A percentile compares a stretch with the other conserved stretches of the same genome.
These are phyloP conservation scores for Gymnoscopelus microlampas DNA, from an alignment of 2,797 vertebrate species.

Conservation along the genomic window DNA sequence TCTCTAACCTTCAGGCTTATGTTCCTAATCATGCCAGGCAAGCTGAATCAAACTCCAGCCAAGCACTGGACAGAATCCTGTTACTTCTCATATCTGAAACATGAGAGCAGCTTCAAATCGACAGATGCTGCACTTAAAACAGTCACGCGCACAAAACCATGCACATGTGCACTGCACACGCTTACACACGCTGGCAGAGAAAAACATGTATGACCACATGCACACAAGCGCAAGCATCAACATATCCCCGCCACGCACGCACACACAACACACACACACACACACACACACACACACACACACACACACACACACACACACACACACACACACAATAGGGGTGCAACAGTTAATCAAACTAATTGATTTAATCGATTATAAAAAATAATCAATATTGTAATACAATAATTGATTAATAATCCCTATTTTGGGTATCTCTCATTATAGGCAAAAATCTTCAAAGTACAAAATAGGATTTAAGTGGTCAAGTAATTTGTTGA, in stretches of 20 bases:
- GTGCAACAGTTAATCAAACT: no score
- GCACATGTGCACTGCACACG: background rate
- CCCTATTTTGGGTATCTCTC: no score
- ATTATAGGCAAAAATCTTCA: no score
- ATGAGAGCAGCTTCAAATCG: conserved; percentile 33
- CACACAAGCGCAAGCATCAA: no score
- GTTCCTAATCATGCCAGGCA: background rate
- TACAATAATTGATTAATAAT: no score
- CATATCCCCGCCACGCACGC: background rate
- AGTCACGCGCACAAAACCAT: background rate
- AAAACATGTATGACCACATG: no score
- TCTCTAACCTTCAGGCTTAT: conserved; percentile 13
- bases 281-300: background rate
- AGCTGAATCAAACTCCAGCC: conserved; percentile 25
- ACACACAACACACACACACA: background rate
- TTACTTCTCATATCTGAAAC: conserved; percentile 57
- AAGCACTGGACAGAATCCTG: conserved; percentile 35
- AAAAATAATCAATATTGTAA: no score
- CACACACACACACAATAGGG: no score
- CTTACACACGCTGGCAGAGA: background rate
- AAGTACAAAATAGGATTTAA: no score
- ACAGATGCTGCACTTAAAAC: conserved; percentile 43
- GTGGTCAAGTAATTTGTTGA: no score
- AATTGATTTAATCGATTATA: no score
- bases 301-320: background rate